Conservation (phyloP, 2,888 invertebrate genomes). For the Dilophus febrilis region DNA sequence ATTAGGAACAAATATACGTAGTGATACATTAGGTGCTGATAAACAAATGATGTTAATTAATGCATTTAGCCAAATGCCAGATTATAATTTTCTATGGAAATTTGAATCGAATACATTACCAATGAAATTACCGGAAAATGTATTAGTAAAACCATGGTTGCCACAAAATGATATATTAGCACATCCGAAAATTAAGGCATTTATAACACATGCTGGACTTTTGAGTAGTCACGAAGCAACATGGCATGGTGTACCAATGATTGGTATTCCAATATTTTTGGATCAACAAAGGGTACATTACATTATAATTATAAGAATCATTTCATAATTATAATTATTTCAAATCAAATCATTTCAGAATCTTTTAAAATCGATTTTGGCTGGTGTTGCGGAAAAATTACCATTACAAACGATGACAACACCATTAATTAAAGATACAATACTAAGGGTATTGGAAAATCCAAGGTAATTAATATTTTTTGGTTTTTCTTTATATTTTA, state of each 20-base stretch:
- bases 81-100: constrained; percentile 28
- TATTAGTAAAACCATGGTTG: constrained; percentile 31
- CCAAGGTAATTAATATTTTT: constrained; percentile 5
- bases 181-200: constrained; percentile 16
- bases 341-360: constrained; percentile 5
- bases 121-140: constrained; percentile 24
- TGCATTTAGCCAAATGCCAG: constrained; percentile 17
- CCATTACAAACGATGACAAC: constrained; percentile 12
- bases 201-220: constrained; percentile 22
- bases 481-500: no score
- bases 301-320: neutral
- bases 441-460: constrained; percentile 12
- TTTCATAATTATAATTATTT: neutral
- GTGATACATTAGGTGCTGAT: constrained; percentile 9
- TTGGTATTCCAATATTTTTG: constrained; percentile 20
- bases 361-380: constrained; percentile 3
- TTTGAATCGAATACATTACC: constrained; percentile 15
- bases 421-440: constrained; percentile 5
- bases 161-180: constrained; percentile 34
- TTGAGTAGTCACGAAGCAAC: constrained; percentile 21
- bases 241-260: constrained; percentile 20
- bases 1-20: constrained; percentile 20
- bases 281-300: constrained; percentile 18
- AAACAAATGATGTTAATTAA: constrained; percentile 14
- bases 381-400: constrained; percentile 13